Percentiles rank a stretch among this genome's conserved stretches.
Conservation (phyloP, 1,140 invertebrate species). For the Lordiphosa stackelbergi region DNA sequence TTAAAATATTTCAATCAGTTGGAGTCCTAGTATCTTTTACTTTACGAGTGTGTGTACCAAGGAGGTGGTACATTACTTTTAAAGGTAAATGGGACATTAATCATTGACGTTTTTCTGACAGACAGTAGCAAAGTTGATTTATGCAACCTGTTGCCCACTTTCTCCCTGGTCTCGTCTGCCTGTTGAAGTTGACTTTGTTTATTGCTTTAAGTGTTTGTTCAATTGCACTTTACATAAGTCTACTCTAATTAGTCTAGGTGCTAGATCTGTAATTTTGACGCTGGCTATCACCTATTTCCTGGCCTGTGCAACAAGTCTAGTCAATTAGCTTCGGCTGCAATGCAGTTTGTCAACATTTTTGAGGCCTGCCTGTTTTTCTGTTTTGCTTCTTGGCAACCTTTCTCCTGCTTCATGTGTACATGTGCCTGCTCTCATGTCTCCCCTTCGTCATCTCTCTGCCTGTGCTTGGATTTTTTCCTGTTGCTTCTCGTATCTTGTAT, state of each 20-base stretch:
- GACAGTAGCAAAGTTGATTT: not conserved
- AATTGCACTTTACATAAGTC: constrained; percentile 1
- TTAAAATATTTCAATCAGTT: no score
- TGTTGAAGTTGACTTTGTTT: no score
- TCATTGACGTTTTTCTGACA: constrained; percentile 1
- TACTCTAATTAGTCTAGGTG: constrained; percentile 3
- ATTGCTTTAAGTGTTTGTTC: not conserved
- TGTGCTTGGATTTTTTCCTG: constrained; percentile 2
- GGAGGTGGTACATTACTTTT: constrained; percentile 5
- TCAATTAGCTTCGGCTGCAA: constrained; percentile 7
- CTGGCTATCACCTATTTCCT: constrained; percentile 2
- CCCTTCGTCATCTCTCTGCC: constrained; percentile 4
- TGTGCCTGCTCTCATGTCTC: constrained; percentile 8
- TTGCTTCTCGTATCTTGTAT: constrained; percentile 7
- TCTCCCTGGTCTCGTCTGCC: not conserved
- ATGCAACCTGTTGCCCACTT: not conserved
- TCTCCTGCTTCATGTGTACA: constrained; percentile 1
- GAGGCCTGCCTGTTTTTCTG: not conserved
- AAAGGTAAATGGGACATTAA: no score
- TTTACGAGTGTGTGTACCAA: constrained; percentile 1
- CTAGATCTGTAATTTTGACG: constrained; percentile 9
- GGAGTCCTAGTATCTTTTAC: no score
- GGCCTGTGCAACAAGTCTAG: constrained; percentile 9
- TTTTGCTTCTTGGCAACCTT: constrained; percentile 9
- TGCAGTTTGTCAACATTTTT: constrained; percentile 14